phyloP scores from a whole-genome alignment of 2,797 vertebrate genomes.

The Apogon hyalosoma region DNA sequence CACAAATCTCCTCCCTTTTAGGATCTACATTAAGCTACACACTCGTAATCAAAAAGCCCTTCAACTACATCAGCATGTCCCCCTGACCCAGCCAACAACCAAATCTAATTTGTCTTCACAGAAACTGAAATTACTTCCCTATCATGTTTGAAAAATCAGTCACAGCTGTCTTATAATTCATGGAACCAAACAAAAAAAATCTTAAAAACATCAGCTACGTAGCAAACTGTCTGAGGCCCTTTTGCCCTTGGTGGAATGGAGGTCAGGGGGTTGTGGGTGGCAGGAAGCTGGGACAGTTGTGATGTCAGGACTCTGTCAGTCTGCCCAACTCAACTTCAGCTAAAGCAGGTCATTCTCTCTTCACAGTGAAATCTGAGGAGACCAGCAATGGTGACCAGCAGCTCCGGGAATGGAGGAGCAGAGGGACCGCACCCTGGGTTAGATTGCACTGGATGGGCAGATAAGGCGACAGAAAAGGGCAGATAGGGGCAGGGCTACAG shows the following conservation, averaged over 20 bases:
- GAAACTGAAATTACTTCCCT: conserved; percentile 26
- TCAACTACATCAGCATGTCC: conserved; percentile 60
- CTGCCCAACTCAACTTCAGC: conserved; percentile 57
- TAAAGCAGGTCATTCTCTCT: conserved; percentile 61
- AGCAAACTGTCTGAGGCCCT: conserved; percentile 12
- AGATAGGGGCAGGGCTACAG: conserved; percentile 44
- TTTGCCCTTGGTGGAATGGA: conserved; percentile 47
- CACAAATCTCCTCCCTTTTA: conserved; percentile 64
- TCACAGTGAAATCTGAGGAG: conserved; percentile 71
- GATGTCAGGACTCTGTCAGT: conserved; percentile 70
- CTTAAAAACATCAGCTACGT: conserved; percentile 12
- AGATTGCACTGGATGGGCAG: conserved; percentile 70
- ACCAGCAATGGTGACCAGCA: conserved; percentile 41
- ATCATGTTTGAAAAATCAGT: conserved; percentile 34
- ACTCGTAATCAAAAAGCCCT: conserved; percentile 69
- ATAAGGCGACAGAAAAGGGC: conserved; percentile 76
- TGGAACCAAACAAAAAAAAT: conserved; percentile 19
- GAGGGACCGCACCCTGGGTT: conserved; percentile 55
- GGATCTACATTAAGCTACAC: conserved; percentile 65
- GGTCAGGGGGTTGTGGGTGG: conserved; percentile 60
- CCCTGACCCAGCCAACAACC: conserved; percentile 38
- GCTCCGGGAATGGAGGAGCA: conserved; percentile 36
- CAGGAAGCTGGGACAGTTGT: conserved; percentile 57
- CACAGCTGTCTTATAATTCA: conserved; percentile 1
- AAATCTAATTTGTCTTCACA: conserved; percentile 46